Percentiles rank a stretch among this genome's conserved stretches.
Conservation (phyloP, 2,113 vertebrate genomes). For the Ailurus styani region DNA sequence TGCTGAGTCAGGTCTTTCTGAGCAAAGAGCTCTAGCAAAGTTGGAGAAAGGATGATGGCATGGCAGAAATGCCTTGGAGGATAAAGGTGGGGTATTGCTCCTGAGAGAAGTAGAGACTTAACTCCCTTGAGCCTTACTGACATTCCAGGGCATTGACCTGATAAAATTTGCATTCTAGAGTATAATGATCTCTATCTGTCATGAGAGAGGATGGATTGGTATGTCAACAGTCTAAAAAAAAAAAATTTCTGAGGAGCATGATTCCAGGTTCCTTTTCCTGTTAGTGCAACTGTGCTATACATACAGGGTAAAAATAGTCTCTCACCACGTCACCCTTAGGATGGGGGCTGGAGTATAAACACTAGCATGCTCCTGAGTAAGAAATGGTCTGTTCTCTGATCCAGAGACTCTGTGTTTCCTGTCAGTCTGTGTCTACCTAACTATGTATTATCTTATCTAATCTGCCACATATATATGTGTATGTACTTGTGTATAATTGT, state of each 20-base stretch:
- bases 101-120: neutral
- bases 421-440: rapidly evolving
- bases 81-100: neutral
- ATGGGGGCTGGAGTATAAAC: neutral
- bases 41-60: neutral
- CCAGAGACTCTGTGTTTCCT: neutral
- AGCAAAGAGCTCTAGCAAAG: neutral
- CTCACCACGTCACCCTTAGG: rapidly evolving
- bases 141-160: neutral
- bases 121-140: neutral
- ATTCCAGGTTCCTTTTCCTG: neutral
- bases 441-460: neutral
- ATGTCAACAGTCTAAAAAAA: neutral
- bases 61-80: neutral
- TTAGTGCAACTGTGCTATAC: neutral
- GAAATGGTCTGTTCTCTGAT: neutral
- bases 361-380: neutral
- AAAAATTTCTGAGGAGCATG: rapidly evolving
- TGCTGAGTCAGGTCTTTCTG: neutral
- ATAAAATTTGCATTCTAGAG: neutral
- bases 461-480: neutral
- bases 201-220: neutral
- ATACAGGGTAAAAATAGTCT: neutral
- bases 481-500: neutral
- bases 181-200: neutral